A percentile compares a stretch with the other conserved stretches of the same genome.
Conservation (phyloP, 2,888 invertebrate genomes). For the Lepidonotus clava region DNA sequence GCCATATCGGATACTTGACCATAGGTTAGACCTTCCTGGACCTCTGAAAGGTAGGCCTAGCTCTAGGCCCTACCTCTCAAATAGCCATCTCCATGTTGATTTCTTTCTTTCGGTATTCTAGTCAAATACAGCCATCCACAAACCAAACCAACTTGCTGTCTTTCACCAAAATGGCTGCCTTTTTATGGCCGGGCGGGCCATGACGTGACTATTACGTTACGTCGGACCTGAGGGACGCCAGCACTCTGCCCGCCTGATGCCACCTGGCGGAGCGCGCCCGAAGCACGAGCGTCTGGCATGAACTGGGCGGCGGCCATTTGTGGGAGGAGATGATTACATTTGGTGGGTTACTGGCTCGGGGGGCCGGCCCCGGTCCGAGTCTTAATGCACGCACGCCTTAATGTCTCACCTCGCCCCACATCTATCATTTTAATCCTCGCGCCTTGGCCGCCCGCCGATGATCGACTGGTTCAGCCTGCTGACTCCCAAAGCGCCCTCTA, state of each 20-base stretch:
- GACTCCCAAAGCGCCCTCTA: conserved; percentile 34
- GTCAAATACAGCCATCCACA: too few species aligned
- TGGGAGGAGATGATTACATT: conserved; percentile 42
- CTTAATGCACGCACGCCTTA: conserved; percentile 36
- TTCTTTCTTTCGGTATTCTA: not conserved
- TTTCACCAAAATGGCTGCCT: not conserved
- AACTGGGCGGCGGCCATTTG: conserved; percentile 43
- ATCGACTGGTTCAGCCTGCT: conserved; percentile 30
- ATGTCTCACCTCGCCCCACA: conserved; percentile 38
- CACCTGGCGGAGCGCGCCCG: conserved; percentile 28
- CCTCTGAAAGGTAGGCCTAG: too few species aligned
- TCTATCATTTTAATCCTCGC: conserved; percentile 54
- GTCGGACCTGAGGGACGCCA: conserved; percentile 24
- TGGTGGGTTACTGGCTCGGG: not conserved
- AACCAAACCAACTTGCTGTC: not conserved
- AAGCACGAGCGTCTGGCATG: too few species aligned
- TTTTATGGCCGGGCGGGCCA: conserved; percentile 19
- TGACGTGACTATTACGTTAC: conserved; percentile 44
- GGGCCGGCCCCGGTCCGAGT: not conserved
- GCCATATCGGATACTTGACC: too few species aligned
- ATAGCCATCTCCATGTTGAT: too few species aligned
- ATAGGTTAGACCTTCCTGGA: too few species aligned
- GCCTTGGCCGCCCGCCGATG: conserved; percentile 7
- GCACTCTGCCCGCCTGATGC: not conserved
- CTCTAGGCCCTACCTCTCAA: too few species aligned